A percentile compares a stretch with the other conserved stretches of the same genome.
phyloP scores from a whole-genome alignment of 2,113 vertebrate genomes.

The Hucho hucho region DNA sequence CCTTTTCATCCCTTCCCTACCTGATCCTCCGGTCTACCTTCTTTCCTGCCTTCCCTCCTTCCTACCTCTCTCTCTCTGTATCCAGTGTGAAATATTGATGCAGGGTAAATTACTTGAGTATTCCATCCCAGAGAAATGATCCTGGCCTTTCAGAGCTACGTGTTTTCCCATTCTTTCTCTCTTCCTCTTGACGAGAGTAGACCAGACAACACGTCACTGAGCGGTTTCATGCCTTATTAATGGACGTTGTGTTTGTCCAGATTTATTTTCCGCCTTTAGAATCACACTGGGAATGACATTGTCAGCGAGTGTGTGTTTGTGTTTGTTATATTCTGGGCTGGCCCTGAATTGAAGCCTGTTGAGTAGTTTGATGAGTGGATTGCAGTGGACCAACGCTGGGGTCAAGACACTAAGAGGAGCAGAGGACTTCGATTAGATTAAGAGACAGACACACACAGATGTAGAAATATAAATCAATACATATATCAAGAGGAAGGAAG shows the following conservation, averaged over 20 bases:
- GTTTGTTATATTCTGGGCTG: too few relatives aligned
- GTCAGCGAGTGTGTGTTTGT: neutral
- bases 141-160: slow-evolving; percentile 31
- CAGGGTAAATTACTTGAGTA: slow-evolving; percentile 90
- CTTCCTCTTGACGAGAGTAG: neutral
- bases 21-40: slow-evolving; percentile 6
- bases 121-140: slow-evolving; percentile 79
- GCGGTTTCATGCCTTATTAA: too few relatives aligned
- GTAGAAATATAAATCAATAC: too few relatives aligned
- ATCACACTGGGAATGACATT: too few relatives aligned
- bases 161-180: slow-evolving; percentile 1
- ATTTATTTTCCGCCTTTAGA: neutral
- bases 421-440: neutral
- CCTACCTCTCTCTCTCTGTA: slow-evolving; percentile 1
- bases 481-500: too few relatives aligned
- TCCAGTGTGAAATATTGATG: slow-evolving; percentile 85
- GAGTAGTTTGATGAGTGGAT: too few relatives aligned
- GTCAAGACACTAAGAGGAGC: too few relatives aligned
- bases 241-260: too few relatives aligned
- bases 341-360: too few relatives aligned
- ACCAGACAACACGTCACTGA: too few relatives aligned
- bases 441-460: neutral
- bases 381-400: too few relatives aligned
- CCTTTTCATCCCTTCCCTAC: too few relatives aligned
- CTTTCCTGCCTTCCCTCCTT: neutral